Conservation (phyloP, 2,113 vertebrate species). For the Clarias batrachus region DNA sequence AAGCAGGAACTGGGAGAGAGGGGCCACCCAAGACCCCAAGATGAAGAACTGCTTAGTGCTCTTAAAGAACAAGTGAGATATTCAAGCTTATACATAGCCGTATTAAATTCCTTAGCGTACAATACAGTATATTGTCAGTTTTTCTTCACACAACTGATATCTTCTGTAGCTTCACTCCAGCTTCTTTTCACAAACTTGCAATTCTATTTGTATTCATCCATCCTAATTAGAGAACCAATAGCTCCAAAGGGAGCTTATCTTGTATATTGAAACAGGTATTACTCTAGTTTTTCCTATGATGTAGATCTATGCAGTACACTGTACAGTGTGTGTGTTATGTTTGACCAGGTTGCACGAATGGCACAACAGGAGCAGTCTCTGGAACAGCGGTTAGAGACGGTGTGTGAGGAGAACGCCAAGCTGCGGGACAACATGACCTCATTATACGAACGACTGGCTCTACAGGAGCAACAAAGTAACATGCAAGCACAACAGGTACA, state of each 20-base stretch:
- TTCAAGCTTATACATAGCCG: neutral
- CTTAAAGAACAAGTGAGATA: constrained; percentile 73
- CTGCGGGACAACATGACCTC: constrained; percentile 37
- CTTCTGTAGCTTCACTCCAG: neutral
- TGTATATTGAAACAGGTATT: neutral
- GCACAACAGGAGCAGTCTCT: constrained; percentile 28
- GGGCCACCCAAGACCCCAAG: constrained; percentile 58
- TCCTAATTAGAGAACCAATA: neutral
- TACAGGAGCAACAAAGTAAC: constrained; percentile 43
- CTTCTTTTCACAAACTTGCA: neutral
- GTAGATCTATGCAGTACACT: neutral
- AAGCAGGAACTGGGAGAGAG: constrained; percentile 67
- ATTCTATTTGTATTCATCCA: neutral
- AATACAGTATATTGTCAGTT: neutral
- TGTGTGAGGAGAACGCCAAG: constrained; percentile 38
- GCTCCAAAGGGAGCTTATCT: neutral
- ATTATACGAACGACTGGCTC: constrained; percentile 27
- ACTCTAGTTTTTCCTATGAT: neutral
- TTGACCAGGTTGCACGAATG: constrained; percentile 29
- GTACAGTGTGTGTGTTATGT: neutral
- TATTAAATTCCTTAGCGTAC: neutral
- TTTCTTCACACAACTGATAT: neutral
- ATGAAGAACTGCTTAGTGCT: constrained; percentile 72
- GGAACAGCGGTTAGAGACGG: constrained; percentile 28
- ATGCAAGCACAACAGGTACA: constrained; percentile 46